Evolutionary conservation across 1,140 invertebrate species (phyloP).

Genomic region (Oncopeltus fasciatus): DNA sequence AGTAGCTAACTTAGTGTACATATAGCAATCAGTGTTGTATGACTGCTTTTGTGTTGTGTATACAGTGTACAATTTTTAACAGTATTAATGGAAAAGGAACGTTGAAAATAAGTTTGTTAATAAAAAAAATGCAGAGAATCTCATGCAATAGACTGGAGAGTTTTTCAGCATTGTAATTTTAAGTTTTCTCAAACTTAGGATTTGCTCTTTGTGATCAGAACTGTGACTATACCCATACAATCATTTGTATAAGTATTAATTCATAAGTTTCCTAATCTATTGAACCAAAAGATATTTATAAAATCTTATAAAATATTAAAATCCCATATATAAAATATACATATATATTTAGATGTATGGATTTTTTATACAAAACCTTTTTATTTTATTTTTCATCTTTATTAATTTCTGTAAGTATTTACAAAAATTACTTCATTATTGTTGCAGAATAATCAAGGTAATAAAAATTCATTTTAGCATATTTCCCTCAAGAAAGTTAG

Average conservation of each 20-base stretch:
- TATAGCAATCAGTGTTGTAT: neutral
- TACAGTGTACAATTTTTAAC: neutral
- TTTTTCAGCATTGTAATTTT: neutral
- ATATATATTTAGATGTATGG: neutral
- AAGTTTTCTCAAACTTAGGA: neutral
- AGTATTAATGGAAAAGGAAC: neutral
- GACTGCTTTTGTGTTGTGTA: neutral
- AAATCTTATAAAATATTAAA: neutral
- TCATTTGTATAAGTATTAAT: neutral
- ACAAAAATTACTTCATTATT: no score
- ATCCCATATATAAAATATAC: neutral
- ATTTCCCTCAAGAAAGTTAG: no score
- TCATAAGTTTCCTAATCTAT: neutral
- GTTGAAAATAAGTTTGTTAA: neutral
- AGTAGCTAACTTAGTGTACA: neutral
- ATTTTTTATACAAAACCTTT: neutral
- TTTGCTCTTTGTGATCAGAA: neutral
- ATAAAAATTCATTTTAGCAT: no score
- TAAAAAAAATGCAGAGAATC: neutral
- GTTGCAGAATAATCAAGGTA: no score
- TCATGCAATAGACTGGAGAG: neutral
- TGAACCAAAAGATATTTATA: neutral
- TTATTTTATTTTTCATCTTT: neutral
- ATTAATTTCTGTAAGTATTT: no score
- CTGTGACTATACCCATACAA: neutral